These are phyloP conservation scores for Strigamia maritima DNA, from an alignment of 2,888 invertebrate genomes.

Conservation along the genomic window DNA sequence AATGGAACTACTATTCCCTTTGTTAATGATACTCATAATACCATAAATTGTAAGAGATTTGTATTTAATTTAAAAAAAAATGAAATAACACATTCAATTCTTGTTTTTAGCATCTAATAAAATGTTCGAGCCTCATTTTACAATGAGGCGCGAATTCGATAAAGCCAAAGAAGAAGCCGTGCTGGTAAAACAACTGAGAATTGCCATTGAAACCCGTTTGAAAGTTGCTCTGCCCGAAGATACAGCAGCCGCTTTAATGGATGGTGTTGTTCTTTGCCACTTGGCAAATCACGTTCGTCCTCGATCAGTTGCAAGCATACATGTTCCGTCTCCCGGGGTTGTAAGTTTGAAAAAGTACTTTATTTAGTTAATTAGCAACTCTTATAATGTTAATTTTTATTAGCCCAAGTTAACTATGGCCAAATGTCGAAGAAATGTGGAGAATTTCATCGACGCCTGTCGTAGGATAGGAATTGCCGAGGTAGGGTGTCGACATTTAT, in stretches of 20 bases:
- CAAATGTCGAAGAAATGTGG: constrained; percentile 87
- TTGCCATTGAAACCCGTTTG: constrained; percentile 79
- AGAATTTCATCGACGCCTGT: constrained; percentile 92
- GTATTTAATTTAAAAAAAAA: not conserved
- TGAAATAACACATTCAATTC: not conserved
- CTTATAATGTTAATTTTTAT: too few relatives aligned
- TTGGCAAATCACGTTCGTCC: constrained; percentile 89
- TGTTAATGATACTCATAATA: constrained; percentile 2
- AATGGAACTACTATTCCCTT: not conserved
- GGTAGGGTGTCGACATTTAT: constrained; percentile 61
- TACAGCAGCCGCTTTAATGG: constrained; percentile 76
- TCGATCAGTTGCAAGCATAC: constrained; percentile 85
- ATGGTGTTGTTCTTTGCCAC: constrained; percentile 92
- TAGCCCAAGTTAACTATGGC: constrained; percentile 95
- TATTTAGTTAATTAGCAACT: too few relatives aligned
- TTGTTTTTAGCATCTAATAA: not conserved
- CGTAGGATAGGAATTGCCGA: constrained; percentile 89
- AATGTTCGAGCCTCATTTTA: constrained; percentile 63
- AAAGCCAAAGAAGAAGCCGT: constrained; percentile 85
- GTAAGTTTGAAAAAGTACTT: too few relatives aligned
- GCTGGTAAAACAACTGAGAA: constrained; percentile 75
- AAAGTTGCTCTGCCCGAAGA: constrained; percentile 86
- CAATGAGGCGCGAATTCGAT: constrained; percentile 87
- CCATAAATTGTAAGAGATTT: not conserved
- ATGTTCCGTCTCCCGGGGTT: constrained; percentile 89